phyloP scores from a whole-genome alignment of 2,797 vertebrate species.

The Lophius americanus region DNA sequence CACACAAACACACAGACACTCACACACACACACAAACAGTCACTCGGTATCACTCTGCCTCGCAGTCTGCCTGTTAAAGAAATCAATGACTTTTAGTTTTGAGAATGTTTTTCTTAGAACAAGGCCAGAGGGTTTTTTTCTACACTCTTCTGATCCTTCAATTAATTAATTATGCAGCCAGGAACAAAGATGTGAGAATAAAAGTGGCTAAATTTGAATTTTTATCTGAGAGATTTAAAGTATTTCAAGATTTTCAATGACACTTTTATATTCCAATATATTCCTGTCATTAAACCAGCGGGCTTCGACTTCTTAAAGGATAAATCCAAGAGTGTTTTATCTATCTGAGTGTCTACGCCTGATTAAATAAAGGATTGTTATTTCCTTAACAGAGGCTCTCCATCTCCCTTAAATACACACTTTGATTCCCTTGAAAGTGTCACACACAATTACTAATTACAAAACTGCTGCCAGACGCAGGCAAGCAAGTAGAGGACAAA shows the following conservation, averaged over 20 bases:
- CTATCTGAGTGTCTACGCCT: constrained; percentile 33
- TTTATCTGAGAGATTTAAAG: constrained; percentile 40
- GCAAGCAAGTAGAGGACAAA: constrained; percentile 30
- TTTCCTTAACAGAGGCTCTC: constrained; percentile 50
- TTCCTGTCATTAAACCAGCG: constrained; percentile 21
- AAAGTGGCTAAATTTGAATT: constrained; percentile 34
- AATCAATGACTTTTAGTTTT: constrained; percentile 46
- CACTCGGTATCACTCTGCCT: constrained; percentile 21
- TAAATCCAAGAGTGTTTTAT: constrained; percentile 36
- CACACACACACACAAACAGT: constrained; percentile 5
- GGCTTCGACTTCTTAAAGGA: constrained; percentile 25
- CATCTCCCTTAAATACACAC: constrained; percentile 42
- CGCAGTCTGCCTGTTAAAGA: constrained; percentile 16
- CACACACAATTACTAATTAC: constrained; percentile 48
- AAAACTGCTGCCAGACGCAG: constrained; percentile 25
- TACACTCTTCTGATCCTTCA: constrained; percentile 39
- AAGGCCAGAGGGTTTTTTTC: constrained; percentile 37
- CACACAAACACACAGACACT: too few relatives aligned
- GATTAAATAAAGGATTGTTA: constrained; percentile 59
- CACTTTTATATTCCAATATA: constrained; percentile 39
- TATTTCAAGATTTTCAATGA: constrained; percentile 39
- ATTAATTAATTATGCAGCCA: constrained; percentile 36
- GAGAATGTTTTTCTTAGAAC: constrained; percentile 39
- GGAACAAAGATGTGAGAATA: constrained; percentile 37
- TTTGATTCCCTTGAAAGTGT: constrained; percentile 54